Base-by-base conservation (phyloP, 2,888 invertebrate species). In the Parthenolecanium corni region DNA sequence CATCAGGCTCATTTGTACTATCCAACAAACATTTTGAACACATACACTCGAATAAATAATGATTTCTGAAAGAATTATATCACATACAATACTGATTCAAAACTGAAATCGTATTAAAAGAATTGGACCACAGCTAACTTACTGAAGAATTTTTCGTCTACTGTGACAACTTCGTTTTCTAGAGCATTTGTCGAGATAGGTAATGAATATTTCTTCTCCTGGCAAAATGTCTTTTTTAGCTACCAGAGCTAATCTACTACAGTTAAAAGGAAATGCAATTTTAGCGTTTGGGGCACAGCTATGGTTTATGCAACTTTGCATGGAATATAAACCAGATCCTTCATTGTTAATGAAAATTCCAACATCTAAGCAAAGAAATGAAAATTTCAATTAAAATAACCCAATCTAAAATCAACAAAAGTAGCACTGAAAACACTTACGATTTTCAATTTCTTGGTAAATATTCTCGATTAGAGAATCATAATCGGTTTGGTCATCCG, bases 281-380 rank as follows among this genome's bases (percentile, higher is more conserved):
- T 86, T 83, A 0, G 92, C 90, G 73, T 94, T 95, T 0, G 95
- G 93, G 0, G 78, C 73, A 71, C 96, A 96, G 70, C 89, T 93
- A 74, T 96, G 96, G 76, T 96, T 96, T 68, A 87, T 85, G 47
- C 86, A 80, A 71, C 93, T 92, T 72, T 95, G 94, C n/a, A 88
- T 71, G 23, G 78, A 74, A 73, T 86, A 96, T 0, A 96, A 76
- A 0, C 89, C 95, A 0, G 91, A 89, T 0, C 95, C 95, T 78
- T 95, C 95, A 67, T 86, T 89, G 74, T 94, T 89, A 18, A 94
- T 75, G 74, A 94, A 95, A 66, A 86, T 89, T 0, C 88, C 82
- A 31, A 76, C 76, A 73, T 70, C 74, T 75, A 65, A 46, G n/a
- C 23, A 49, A 62, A 53, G 56, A 20, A 66, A 58, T 47, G 16